Evolutionary conservation across 2,113 vertebrate species (phyloP), one percentile per base, ranked within the genome.

Genomic region (Baryphthengus martii): DNA sequence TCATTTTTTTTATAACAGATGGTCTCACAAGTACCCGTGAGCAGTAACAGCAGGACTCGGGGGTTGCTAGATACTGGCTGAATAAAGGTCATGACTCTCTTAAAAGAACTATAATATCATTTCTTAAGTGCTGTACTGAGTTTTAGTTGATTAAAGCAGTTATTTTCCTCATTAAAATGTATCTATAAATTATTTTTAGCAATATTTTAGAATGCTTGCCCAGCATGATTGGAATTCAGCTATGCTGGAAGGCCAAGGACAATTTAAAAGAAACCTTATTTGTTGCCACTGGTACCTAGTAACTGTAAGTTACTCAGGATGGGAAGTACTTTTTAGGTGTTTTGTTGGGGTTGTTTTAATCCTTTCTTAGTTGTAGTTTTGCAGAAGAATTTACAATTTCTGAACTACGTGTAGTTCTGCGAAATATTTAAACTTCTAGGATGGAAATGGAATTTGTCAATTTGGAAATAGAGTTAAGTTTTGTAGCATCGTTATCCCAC

Each of bases 11-110:
- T 45, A 52, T 55, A 94, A 92, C 90, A 94, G 89, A 96, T 96
- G 93, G 91, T 78, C 47, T 66, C 95, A 89, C 88, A 86, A 61
- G 90, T 85, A 72, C 90, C 65, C 29, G 8, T 33, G 53, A 94
- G 85, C 90, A 55, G 63, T 33, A 88, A 83, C 93, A 96, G 96
- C 94, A 89, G 93, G 94, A 29, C 84, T 80, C 73, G 81, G 44
- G 90, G 66, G 59, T 83, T 88, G 83, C 35, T 88, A 67, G 72
- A 67, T 92, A 26, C 1, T 81, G 93, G 52, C 52, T 92, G 94
- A 90, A 78, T 90, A 92, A 87, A 95, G 95, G 93, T 95, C 73
- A 4, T 61, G 91, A 87, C 91, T 95, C 81, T 93, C 86, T 72
- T 59, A 50, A 89, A 89, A 89, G 50, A 95, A 89, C 47, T 25